Evolutionary conservation across 2,113 vertebrate genomes (phyloP), one percentile per base, ranked within the genome.

Genomic region (Tragelaphus strepsiceros): DNA sequence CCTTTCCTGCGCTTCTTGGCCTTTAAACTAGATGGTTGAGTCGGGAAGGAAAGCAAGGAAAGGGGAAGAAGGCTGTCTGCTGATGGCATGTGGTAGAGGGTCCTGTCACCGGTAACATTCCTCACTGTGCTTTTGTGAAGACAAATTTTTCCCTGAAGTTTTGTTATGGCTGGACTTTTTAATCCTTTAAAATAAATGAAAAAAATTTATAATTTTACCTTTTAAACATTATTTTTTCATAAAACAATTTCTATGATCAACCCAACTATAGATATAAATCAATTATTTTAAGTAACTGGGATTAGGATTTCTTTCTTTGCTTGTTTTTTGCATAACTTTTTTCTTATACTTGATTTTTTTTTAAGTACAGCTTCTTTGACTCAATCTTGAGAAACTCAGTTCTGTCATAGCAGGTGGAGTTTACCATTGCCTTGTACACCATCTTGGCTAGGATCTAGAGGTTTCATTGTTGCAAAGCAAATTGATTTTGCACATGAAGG

Each of bases 401-500:
- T 77, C 35, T 43, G 61, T 90, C 39, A 0, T 78, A 90, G 71
- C 28, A 77, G 87, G 14, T 91, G 46, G 54, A 93, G 84, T 95
- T 95, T 94, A 88, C 39, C 43, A 15, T 92, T 94, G 61, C 64
- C 30, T n/a, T 96, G 7, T 17, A 35, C 74, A 9, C 28, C 62
- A 17, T 86, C 0, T 24, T 88, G 90, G 8, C 43, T 95, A 54
- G 80, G 26, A 30, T 86, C 0, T 0, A 96, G 59, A 80, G 26
- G 56, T 22, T 94, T 98, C 53, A 7, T 80, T 96, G 91, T 90
- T 56, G 86, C 49, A 90, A 97, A 94, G 51, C 21, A 24, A 93
- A 97, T 97, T 89, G 0, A 19, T 62, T 97, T 96, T 90, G 54
- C 81, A 90, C 9, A n/a, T 83, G 53, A 91, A 96, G 32, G 14